Evolutionary conservation across 2,888 invertebrate genomes (phyloP).

Genomic region (Anthophora plumipes): DNA sequence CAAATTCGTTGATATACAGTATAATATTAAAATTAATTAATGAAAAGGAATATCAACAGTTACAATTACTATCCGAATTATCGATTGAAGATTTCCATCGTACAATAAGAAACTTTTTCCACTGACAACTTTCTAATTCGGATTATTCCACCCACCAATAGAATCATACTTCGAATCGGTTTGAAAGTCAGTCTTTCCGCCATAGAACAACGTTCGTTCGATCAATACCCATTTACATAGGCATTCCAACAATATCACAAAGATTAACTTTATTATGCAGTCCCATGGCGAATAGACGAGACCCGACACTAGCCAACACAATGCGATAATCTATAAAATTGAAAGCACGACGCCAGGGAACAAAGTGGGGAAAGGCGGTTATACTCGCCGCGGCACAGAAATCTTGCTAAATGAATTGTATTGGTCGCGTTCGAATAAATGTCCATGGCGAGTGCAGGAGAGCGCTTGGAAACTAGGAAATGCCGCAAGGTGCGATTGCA

Average conservation of each 20-base stretch:
- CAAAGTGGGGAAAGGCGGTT: constrained; percentile 1
- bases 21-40: too few species aligned
- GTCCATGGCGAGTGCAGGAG: constrained; percentile 1
- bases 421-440: constrained; percentile 42
- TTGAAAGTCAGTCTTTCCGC: neutral
- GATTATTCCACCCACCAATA: neutral
- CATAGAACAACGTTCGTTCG: neutral
- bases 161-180: neutral
- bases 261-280: constrained; percentile 22
- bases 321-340: constrained; percentile 25
- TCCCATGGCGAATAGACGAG: neutral
- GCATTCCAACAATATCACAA: neutral
- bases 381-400: constrained; percentile 14
- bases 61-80: neutral
- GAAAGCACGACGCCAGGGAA: constrained; percentile 13
- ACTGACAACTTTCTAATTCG: constrained; percentile 21
- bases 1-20: too few species aligned
- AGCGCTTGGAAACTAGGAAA: constrained; percentile 66
- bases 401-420: constrained; percentile 48
- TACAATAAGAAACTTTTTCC: neutral
- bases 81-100: neutral
- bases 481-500: constrained; percentile 71
- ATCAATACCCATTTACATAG: constrained; percentile 14
- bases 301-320: constrained; percentile 10
- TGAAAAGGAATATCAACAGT: too few species aligned